Conservation (phyloP, 2,113 vertebrate genomes). For the Tragelaphus imberbis region DNA sequence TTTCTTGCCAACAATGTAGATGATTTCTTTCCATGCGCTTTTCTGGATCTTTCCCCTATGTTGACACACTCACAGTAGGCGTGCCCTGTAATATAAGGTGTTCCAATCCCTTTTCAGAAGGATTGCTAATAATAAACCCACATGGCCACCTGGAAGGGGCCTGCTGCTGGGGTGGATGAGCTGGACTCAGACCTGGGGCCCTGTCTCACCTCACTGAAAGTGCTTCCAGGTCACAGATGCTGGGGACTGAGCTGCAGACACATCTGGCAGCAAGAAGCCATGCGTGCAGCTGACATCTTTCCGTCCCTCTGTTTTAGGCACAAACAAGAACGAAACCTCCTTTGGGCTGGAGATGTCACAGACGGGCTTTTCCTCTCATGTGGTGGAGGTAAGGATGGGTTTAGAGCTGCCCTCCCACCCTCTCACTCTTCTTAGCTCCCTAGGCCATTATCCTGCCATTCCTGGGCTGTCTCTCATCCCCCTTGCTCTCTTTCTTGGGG, state of each 20-base stretch:
- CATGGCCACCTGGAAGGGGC: not conserved
- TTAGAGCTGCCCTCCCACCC: rapidly evolving
- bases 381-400: conserved; percentile 88
- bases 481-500: not conserved
- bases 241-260: not conserved
- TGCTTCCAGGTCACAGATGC: not conserved
- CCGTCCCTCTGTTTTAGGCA: conserved; percentile 79
- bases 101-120: not conserved
- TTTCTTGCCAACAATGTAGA: not conserved
- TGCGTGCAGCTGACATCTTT: not conserved
- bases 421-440: not conserved
- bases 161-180: not conserved
- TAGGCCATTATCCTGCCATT: rapidly evolving
- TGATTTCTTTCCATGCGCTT: not conserved
- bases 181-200: not conserved
- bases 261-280: rapidly evolving
- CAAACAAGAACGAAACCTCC: conserved; percentile 90
- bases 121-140: not conserved
- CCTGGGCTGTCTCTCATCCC: not conserved
- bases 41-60: not conserved
- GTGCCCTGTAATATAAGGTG: not conserved
- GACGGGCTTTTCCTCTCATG: conserved; percentile 95
- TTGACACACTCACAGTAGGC: not conserved
- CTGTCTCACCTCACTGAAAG: not conserved
- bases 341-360: conserved; percentile 98